Percentiles rank a stretch among this genome's conserved stretches.
These are phyloP conservation scores for Ciconia boyciana DNA, from an alignment of 2,113 vertebrate species.

Conservation along the genomic window DNA sequence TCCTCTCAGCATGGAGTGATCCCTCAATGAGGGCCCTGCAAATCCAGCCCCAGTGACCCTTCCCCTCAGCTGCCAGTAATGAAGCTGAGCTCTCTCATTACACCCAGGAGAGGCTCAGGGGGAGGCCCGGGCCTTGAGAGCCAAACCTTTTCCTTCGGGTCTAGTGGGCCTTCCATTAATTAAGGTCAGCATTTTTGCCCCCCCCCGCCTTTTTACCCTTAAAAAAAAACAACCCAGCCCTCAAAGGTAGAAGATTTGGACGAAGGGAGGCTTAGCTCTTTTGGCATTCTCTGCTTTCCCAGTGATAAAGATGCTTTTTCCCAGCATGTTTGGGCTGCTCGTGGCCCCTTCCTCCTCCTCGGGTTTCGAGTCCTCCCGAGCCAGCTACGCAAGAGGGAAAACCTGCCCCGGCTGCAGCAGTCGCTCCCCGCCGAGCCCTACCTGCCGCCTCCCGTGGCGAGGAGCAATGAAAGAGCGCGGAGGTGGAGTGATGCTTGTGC, in stretches of 20 bases:
- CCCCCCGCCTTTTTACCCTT: neutral
- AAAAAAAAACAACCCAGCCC: neutral
- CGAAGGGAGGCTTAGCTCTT: slow-evolving; percentile 31
- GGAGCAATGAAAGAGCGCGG: rapidly evolving
- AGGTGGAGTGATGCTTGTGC: neutral
- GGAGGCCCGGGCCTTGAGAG: slow-evolving; percentile 78
- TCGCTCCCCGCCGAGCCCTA: neutral
- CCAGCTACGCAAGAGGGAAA: neutral
- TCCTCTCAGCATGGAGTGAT: slow-evolving; percentile 90
- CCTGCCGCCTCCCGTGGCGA: neutral
- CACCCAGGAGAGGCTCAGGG: slow-evolving; percentile 81
- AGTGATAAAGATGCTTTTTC: slow-evolving; percentile 1
- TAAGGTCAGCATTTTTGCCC: slow-evolving; percentile 77
- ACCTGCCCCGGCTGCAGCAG: no score
- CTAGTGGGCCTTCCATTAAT: slow-evolving; percentile 81
- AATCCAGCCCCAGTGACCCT: slow-evolving; percentile 92
- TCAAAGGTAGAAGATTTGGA: slow-evolving; percentile 64
- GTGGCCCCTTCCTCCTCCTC: neutral
- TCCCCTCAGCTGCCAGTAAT: slow-evolving; percentile 86
- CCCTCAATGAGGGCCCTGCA: slow-evolving; percentile 88
- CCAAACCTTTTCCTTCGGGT: slow-evolving; percentile 75
- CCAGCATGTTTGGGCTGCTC: neutral
- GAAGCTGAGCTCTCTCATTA: slow-evolving; percentile 83
- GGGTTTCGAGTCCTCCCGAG: neutral
- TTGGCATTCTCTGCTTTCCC: neutral